phyloP scores from a whole-genome alignment of 2,797 vertebrate species.

The Alca torda region DNA sequence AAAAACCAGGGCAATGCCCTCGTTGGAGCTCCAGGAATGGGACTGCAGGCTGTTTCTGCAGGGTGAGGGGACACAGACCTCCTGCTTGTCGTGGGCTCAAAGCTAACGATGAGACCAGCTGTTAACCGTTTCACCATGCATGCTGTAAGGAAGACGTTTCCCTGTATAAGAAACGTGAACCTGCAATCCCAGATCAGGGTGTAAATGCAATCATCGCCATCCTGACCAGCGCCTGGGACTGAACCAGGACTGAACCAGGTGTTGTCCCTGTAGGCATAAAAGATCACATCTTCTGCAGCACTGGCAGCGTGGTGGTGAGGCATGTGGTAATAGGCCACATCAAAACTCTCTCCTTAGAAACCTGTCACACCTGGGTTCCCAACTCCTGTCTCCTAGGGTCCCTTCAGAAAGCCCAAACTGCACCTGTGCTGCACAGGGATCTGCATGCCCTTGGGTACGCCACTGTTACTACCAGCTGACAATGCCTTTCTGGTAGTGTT shows the following conservation, averaged over 20 bases:
- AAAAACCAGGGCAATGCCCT: not conserved
- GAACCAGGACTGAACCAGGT: not conserved
- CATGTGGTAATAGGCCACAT: not conserved
- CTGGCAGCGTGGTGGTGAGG: not conserved
- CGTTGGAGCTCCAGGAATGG: not conserved
- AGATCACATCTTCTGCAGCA: not conserved
- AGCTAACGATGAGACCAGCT: not conserved
- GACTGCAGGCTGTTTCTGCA: rapidly evolving
- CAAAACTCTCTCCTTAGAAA: not conserved
- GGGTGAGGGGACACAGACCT: not conserved
- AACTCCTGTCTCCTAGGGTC: not conserved
- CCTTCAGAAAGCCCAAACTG: not conserved
- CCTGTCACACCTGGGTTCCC: not conserved
- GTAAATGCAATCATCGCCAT: not conserved
- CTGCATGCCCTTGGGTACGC: not conserved
- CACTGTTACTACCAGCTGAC: not conserved
- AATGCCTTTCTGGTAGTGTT: not conserved
- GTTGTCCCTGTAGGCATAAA: not conserved
- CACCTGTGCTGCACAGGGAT: not conserved
- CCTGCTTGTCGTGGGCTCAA: not conserved
- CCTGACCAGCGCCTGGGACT: not conserved
- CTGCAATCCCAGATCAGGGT: not conserved
- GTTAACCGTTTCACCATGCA: not conserved
- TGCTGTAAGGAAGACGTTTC: not conserved
- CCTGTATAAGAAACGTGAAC: rapidly evolving